Conservation (phyloP, 1,140 invertebrate genomes). For the Polypedilum vanderplanki region DNA sequence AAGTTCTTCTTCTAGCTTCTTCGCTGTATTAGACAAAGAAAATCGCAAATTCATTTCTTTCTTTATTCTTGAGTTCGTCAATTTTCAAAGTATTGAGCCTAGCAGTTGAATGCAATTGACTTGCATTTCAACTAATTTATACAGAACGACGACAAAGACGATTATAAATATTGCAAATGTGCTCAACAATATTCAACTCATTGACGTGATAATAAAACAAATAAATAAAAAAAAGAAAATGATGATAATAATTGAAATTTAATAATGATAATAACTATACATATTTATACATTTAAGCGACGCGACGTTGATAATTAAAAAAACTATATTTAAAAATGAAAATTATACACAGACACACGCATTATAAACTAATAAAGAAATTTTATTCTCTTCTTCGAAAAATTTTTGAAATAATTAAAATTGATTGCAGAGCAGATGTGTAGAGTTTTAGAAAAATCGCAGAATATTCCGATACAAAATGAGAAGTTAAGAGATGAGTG, state of each 20-base stretch:
- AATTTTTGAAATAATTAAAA: no score
- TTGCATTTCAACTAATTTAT: not conserved
- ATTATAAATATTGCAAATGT: not conserved
- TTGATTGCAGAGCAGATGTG: no score
- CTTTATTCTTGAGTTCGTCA: not conserved
- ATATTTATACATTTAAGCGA: no score
- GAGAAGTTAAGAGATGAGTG: no score
- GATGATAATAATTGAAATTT: not conserved
- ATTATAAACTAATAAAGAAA: no score
- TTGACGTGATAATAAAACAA: slow-evolving; percentile 18
- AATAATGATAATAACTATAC: not conserved
- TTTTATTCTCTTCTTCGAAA: no score
- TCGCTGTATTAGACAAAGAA: slow-evolving; percentile 11
- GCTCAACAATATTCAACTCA: slow-evolving; percentile 20
- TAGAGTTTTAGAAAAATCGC: no score
- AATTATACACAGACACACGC: no score
- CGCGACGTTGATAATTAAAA: no score
- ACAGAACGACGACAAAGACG: no score
- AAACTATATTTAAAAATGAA: no score
- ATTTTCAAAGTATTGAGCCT: slow-evolving; percentile 19
- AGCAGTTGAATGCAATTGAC: not conserved
- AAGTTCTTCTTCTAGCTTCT: slow-evolving; percentile 22
- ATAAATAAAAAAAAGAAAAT: not conserved
- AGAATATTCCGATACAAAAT: no score
- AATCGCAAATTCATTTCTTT: not conserved